Conservation (phyloP, 2,797 vertebrate species). For the Macroramphosus scolopax region DNA sequence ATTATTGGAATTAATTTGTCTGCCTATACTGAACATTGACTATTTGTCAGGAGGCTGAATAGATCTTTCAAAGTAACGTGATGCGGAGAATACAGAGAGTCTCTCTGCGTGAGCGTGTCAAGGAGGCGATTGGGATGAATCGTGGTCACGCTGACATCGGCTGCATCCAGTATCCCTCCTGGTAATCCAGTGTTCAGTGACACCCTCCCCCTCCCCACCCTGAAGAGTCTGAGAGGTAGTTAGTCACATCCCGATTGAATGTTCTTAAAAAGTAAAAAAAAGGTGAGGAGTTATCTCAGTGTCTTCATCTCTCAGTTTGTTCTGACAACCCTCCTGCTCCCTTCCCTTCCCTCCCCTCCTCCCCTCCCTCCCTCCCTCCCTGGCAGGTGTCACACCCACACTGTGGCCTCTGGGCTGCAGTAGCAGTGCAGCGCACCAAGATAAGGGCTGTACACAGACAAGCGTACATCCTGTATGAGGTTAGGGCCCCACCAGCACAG, state of each 20-base stretch:
- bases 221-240: too few relatives aligned
- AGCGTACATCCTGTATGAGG: slow-evolving; percentile 79
- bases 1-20: slow-evolving; percentile 69
- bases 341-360: slow-evolving; percentile 2
- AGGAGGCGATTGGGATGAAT: slow-evolving; percentile 38
- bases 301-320: slow-evolving; percentile 46
- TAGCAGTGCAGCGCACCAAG: slow-evolving; percentile 62
- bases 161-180: slow-evolving; percentile 4
- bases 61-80: slow-evolving; percentile 40
- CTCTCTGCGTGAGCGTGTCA: slow-evolving; percentile 11
- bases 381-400: slow-evolving; percentile 79
- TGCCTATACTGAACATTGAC: slow-evolving; percentile 54
- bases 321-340: slow-evolving; percentile 30
- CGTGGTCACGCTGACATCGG: slow-evolving; percentile 16
- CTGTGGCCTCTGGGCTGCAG: slow-evolving; percentile 70
- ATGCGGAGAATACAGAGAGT: slow-evolving; percentile 21
- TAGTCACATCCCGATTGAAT: too few relatives aligned
- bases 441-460: slow-evolving; percentile 73
- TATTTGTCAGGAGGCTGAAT: slow-evolving; percentile 54
- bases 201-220: too few relatives aligned
- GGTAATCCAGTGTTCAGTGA: background rate
- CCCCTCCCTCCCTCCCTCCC: slow-evolving; percentile 27
- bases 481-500: slow-evolving; percentile 63
- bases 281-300: slow-evolving; percentile 40
- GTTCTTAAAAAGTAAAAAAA: too few relatives aligned